These are phyloP conservation scores for Tipula vernalis DNA, from an alignment of 2,888 invertebrate genomes.

Conservation along the genomic window DNA sequence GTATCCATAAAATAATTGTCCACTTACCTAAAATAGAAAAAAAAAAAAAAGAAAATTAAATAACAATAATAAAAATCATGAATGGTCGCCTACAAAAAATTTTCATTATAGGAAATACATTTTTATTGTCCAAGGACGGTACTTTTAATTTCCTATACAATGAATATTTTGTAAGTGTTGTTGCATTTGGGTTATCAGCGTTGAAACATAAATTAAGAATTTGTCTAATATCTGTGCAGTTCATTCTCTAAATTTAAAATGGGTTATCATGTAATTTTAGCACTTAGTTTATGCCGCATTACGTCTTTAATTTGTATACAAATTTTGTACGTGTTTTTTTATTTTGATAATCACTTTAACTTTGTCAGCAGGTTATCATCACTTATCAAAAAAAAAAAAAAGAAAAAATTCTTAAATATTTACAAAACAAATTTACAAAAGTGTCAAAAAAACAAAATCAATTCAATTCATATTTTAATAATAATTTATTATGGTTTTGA, in stretches of 20 bases:
- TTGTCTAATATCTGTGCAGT: neutral
- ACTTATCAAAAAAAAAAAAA: neutral
- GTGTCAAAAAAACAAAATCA: neutral
- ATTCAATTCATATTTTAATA: neutral
- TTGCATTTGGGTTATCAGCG: neutral
- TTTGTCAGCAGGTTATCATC: neutral
- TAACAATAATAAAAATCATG: neutral
- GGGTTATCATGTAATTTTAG: neutral
- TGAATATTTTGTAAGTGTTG: neutral
- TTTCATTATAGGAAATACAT: neutral
- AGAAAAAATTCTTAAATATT: neutral
- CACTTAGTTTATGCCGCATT: neutral
- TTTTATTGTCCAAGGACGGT: neutral
- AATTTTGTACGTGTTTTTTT: neutral
- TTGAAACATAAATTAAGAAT: neutral
- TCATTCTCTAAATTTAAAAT: neutral
- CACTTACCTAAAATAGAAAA: neutral
- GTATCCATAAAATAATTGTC: neutral
- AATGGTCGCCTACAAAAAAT: neutral
- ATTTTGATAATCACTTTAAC: neutral
- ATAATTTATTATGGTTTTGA: neutral
- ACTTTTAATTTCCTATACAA: neutral
- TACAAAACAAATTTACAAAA: neutral
- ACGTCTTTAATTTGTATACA: neutral
- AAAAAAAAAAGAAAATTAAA: neutral